Evolutionary conservation across 2,888 invertebrate species (phyloP).

Genomic region (Selenia dentaria): DNA sequence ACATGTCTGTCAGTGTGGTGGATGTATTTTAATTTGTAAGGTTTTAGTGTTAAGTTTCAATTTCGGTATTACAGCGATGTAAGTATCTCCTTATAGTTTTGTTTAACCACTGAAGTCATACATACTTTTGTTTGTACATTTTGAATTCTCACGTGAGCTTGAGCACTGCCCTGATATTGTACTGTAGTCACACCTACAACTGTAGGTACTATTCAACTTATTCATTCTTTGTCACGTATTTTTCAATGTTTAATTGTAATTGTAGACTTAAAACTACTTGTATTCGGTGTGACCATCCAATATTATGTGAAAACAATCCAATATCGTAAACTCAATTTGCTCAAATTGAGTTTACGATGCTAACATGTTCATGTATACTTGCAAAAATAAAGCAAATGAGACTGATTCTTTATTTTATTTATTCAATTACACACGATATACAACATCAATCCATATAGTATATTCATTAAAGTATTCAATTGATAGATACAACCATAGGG

Average conservation of each 20-base stretch:
- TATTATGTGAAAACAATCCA: slow-evolving; percentile 10
- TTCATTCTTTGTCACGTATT: too few relatives aligned
- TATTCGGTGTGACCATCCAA: slow-evolving; percentile 6
- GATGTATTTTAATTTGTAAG: slow-evolving; percentile 16
- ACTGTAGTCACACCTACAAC: not conserved
- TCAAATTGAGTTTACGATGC: slow-evolving; percentile 54
- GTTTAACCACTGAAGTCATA: slow-evolving; percentile 11
- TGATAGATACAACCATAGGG: not conserved
- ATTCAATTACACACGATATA: slow-evolving; percentile 10
- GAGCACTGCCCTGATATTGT: slow-evolving; percentile 44
- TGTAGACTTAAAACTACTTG: not conserved
- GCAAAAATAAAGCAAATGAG: slow-evolving; percentile 70
- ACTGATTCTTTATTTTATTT: slow-evolving; percentile 62
- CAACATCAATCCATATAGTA: not conserved
- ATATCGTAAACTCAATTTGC: slow-evolving; percentile 46
- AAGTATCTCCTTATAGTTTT: slow-evolving; percentile 12
- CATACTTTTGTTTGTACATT: slow-evolving; percentile 34
- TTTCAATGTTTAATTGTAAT: too few relatives aligned
- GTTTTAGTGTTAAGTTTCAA: slow-evolving; percentile 11
- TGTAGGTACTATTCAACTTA: too few relatives aligned
- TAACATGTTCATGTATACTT: slow-evolving; percentile 45
- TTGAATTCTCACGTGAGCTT: slow-evolving; percentile 33
- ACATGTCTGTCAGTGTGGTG: slow-evolving; percentile 9
- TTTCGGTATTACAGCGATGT: slow-evolving; percentile 23
- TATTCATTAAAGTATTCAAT: not conserved